A percentile compares a stretch with the other conserved stretches of the same genome.
These are phyloP conservation scores for Acropora tenuis DNA, from an alignment of 64 coral and sea anemone genomes.

Conservation along the genomic window DNA sequence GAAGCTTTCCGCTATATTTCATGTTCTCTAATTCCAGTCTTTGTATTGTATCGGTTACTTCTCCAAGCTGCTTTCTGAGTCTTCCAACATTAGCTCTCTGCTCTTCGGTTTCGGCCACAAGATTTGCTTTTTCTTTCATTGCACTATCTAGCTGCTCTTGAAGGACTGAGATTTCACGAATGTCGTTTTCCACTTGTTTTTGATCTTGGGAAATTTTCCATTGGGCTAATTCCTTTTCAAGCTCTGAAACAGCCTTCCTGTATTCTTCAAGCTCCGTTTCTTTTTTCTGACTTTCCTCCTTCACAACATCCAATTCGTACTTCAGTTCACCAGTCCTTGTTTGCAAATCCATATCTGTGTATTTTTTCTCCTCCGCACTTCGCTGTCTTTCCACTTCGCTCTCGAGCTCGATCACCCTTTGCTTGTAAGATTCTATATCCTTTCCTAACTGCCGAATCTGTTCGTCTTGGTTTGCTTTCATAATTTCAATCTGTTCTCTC, in stretches of 20 bases:
- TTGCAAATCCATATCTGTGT: slow-evolving; percentile 34
- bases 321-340: slow-evolving; percentile 35
- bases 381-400: slow-evolving; percentile 43
- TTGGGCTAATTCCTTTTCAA: slow-evolving; percentile 49
- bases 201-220: background rate
- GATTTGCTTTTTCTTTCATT: background rate
- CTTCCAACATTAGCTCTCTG: background rate
- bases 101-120: background rate
- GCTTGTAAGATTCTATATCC: slow-evolving; percentile 64
- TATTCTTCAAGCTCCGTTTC: slow-evolving; percentile 70
- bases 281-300: slow-evolving; percentile 42
- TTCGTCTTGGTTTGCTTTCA: slow-evolving; percentile 51
- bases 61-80: background rate
- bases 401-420: slow-evolving; percentile 57
- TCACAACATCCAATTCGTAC: slow-evolving; percentile 42
- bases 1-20: background rate
- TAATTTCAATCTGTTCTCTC: slow-evolving; percentile 55
- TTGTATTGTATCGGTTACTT: background rate
- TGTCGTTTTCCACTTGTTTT: background rate
- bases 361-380: slow-evolving; percentile 34
- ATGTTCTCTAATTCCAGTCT: background rate
- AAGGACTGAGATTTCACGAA: slow-evolving; percentile 7
- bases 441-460: slow-evolving; percentile 49
- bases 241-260: slow-evolving; percentile 43
- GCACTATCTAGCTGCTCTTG: slow-evolving; percentile 18